Base-by-base conservation (phyloP, 2,888 invertebrate species). In the Lasioglossum calceatum region DNA sequence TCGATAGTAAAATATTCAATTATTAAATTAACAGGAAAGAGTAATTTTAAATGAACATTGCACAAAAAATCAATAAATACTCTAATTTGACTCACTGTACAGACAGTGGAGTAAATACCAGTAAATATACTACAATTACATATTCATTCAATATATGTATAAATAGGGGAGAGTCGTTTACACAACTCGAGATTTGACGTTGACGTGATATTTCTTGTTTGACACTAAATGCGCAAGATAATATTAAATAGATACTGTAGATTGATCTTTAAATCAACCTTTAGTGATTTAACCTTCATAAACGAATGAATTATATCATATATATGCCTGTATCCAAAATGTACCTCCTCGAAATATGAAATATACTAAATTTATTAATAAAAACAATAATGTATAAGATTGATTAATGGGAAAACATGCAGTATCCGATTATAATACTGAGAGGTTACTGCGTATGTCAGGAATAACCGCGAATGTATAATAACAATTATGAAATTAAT, bases 11-110 rank as follows among this genome's bases (percentile, higher is more conserved):
- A 47, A 47, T 4, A n/a, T 67, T 47, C n/a, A 27, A 39, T 70
- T 81, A 14, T 64, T 79, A n/a, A 67, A 54, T 58, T n/a, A 58
- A 58, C 10, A 16, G 10, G 61, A 78, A 64, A 64, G n/a, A 27
- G 23, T 16, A 32, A 14, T 42, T 19, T 23, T 2, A 64, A 36
- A 61, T 77, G 36, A 36, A 10, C 39, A 58, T 79, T 54, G 44
- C n/a, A 42, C 64, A 19, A 58, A 85, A 87, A 88, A 85, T 88
- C 88, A 36, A 87, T 88, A 85, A 75, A 16, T 61, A 67, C n/a
- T 32, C 1, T 79, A 8, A 64, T 81, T 78, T 86, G 88, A 88
- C 44, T 86, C 76, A 70, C 47, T 70, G 86, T 88, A 64, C 42
- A 42, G 7, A 16, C 61, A 67, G 47, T 44, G 74, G 42, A 67